Evolutionary conservation across 2,113 vertebrate species (phyloP).

Genomic region (Tachysurus vachellii): DNA sequence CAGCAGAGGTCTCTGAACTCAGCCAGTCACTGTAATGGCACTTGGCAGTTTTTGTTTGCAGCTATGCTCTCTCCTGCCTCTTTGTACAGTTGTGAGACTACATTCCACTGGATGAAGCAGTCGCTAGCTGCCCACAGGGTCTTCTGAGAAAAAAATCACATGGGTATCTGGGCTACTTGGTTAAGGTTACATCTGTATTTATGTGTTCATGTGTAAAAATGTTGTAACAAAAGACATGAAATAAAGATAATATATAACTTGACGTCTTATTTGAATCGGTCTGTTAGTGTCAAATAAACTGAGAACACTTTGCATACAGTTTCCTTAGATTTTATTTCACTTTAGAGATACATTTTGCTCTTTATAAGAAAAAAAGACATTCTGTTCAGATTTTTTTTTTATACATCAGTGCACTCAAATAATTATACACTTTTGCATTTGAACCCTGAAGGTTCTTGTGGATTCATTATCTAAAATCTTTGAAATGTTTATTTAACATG

Average conservation of each 20-base stretch:
- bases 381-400: constrained; percentile 28
- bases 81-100: constrained; percentile 96
- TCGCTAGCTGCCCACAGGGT: constrained; percentile 87
- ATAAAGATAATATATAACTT: constrained; percentile 42
- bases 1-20: constrained; percentile 71
- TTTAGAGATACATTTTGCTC: constrained; percentile 28
- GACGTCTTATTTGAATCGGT: constrained; percentile 27
- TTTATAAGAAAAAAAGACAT: constrained; percentile 31
- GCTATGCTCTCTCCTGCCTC: constrained; percentile 76
- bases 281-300: constrained; percentile 44
- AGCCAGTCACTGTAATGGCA: constrained; percentile 86
- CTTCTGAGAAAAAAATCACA: constrained; percentile 68
- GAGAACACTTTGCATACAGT: constrained; percentile 37
- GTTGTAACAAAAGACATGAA: constrained; percentile 44
- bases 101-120: constrained; percentile 87
- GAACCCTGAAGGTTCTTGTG: background rate
- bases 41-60: constrained; percentile 95
- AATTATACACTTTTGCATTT: background rate
- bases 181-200: constrained; percentile 51
- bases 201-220: constrained; percentile 14
- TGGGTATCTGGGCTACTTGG: constrained; percentile 69
- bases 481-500: background rate
- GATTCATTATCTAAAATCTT: background rate
- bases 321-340: constrained; percentile 36
- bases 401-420: constrained; percentile 10